These are phyloP conservation scores for Hesperia comma DNA, from an alignment of 2,888 invertebrate species.

Conservation along the genomic window DNA sequence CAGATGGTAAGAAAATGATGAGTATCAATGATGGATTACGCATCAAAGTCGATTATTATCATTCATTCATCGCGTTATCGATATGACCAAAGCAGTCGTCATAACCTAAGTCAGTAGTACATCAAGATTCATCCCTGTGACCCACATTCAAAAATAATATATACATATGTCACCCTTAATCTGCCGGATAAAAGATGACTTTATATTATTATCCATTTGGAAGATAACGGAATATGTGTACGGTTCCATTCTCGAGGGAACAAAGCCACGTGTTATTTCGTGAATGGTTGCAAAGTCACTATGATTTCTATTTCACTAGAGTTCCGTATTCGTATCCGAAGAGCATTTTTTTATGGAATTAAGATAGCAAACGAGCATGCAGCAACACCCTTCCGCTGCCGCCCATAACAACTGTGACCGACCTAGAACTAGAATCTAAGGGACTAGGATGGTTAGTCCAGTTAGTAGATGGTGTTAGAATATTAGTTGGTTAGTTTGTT, in stretches of 20 bases:
- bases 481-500: too few relatives aligned
- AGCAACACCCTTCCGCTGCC: too few relatives aligned
- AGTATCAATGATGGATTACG: neutral
- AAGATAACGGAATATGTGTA: neutral
- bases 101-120: neutral
- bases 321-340: too few relatives aligned
- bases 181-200: neutral
- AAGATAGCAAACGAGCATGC: too few relatives aligned
- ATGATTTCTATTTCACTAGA: too few relatives aligned
- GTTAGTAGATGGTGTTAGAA: too few relatives aligned
- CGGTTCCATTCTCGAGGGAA: neutral
- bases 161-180: neutral
- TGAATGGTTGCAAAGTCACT: too few relatives aligned
- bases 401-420: too few relatives aligned
- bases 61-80: neutral
- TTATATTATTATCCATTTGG: neutral
- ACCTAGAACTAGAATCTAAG: too few relatives aligned
- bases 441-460: too few relatives aligned
- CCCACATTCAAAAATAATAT: neutral
- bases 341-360: too few relatives aligned
- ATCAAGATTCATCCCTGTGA: neutral
- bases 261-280: neutral
- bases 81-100: neutral
- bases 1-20: neutral
- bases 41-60: slow-evolving; percentile 1